Evolutionary conservation across 1,140 invertebrate species (phyloP).

Genomic region (Bactericera cockerelli): DNA sequence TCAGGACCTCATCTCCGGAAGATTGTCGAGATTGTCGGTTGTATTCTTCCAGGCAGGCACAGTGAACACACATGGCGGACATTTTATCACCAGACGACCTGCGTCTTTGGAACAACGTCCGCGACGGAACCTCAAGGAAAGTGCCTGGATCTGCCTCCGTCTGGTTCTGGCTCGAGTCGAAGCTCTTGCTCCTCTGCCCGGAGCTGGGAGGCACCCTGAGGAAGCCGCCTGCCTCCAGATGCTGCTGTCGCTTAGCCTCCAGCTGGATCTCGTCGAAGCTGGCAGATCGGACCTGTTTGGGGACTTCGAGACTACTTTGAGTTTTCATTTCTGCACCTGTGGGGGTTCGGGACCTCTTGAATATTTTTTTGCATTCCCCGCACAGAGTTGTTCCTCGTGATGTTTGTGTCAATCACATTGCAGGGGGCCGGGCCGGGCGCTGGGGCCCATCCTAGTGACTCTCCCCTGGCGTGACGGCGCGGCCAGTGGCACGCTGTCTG

Average conservation of each 20-base stretch:
- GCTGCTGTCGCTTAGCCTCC: slow-evolving; percentile 43
- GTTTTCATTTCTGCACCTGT: slow-evolving; percentile 79
- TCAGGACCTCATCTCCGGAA: slow-evolving; percentile 20
- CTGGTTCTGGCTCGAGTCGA: slow-evolving; percentile 39
- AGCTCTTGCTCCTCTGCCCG: slow-evolving; percentile 51
- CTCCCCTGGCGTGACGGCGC: too few relatives aligned
- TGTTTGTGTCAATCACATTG: too few relatives aligned
- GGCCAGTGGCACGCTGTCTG: too few relatives aligned
- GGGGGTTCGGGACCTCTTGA: slow-evolving; percentile 68
- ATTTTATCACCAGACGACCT: slow-evolving; percentile 43
- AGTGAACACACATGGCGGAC: slow-evolving; percentile 41
- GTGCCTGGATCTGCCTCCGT: slow-evolving; percentile 35
- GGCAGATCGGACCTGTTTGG: slow-evolving; percentile 67
- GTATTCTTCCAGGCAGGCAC: slow-evolving; percentile 36
- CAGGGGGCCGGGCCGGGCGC: too few relatives aligned
- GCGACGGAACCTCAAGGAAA: slow-evolving; percentile 44
- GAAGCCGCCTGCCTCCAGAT: slow-evolving; percentile 25
- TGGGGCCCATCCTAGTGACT: too few relatives aligned
- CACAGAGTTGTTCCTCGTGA: slow-evolving; percentile 28
- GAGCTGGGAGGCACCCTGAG: slow-evolving; percentile 46
- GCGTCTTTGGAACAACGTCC: slow-evolving; percentile 41
- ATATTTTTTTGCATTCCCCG: slow-evolving; percentile 66
- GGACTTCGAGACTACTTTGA: slow-evolving; percentile 72
- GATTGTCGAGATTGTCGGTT: slow-evolving; percentile 20
- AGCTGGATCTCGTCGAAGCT: slow-evolving; percentile 78